Evolutionary conservation across 2,113 vertebrate genomes (phyloP), one percentile per base, ranked within the genome.

Genomic region (Corythornis vintsioides): DNA sequence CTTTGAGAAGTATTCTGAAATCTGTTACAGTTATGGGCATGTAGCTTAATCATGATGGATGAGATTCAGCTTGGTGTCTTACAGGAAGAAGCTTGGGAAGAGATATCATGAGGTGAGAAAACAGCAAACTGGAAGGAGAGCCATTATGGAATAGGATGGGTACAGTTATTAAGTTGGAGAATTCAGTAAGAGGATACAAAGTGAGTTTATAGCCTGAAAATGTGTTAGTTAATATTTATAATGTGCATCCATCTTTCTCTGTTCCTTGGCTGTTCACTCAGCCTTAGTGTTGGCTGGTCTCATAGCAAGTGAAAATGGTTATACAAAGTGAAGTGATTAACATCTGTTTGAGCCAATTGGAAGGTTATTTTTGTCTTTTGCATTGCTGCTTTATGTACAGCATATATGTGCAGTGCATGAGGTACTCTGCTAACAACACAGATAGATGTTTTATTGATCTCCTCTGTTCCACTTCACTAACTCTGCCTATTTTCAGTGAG

Each of bases 371-470:
- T 47, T 6, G 2, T 76, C 71, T 69, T 87, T 72, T 55, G n/a
- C 42, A 18, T 31, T 4, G 16, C 80, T 86, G 24, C 33, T 92
- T 80, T 90, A n/a, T 22, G 33, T 47, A 25, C 31, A 29, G 64
- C 11, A 4, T 50, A 18, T 33, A 14, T 59, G 72, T 69, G 45
- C 29, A 15, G 74, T n/a, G 11, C 21, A 40, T 35, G 67, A 85
- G 57, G 13, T 53, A 29, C 42, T 61, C 33, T 18, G 3, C 75
- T 86, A 74, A 70, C 53, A 88, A 18, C 71, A 45, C 59, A 87
- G 66, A 52, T 43, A 76, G 61, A 38, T 76, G 71, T 79, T 90
- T 50, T 83, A 96, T 95, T 92, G 87, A 92, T 95, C 78, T 79
- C 66, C 61, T 35, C 83, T 3, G 4, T 91, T 94, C 74, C 59